phyloP scores from a whole-genome alignment of 2,888 invertebrate genomes.

The Leucoptera coffeella region DNA sequence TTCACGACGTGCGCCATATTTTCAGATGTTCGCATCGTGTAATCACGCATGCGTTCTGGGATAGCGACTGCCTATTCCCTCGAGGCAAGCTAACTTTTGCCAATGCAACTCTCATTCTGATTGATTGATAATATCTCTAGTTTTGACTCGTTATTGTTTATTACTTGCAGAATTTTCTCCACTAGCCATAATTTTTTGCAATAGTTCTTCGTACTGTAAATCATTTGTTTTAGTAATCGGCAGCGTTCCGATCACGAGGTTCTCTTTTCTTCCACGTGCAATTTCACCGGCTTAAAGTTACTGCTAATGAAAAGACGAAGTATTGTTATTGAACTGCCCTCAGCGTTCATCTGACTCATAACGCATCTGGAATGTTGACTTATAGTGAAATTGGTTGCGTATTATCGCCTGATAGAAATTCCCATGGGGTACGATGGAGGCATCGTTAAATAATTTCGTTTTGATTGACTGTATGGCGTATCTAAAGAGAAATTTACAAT shows the following conservation, averaged over 20 bases:
- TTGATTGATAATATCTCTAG: slow-evolving; percentile 28
- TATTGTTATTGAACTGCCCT: slow-evolving; percentile 22
- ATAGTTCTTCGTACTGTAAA: too few relatives aligned
- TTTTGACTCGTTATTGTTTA: slow-evolving; percentile 9
- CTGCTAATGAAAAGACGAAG: slow-evolving; percentile 34
- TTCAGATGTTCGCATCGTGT: slow-evolving; percentile 11
- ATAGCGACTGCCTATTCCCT: too few relatives aligned
- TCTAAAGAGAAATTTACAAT: too few relatives aligned
- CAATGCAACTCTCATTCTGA: slow-evolving; percentile 14
- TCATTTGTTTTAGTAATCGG: too few relatives aligned
- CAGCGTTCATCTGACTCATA: slow-evolving; percentile 12
- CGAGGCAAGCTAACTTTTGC: too few relatives aligned
- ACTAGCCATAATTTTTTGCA: too few relatives aligned
- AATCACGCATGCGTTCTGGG: slow-evolving; percentile 10
- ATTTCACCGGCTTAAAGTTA: slow-evolving; percentile 24
- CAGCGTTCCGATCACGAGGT: slow-evolving; percentile 8
- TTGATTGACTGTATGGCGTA: slow-evolving; percentile 8
- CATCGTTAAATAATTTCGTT: too few relatives aligned
- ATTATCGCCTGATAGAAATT: too few relatives aligned
- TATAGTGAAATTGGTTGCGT: too few relatives aligned
- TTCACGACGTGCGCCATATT: slow-evolving; percentile 20
- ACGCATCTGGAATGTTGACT: slow-evolving; percentile 15
- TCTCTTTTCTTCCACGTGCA: slow-evolving; percentile 11
- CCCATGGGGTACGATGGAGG: too few relatives aligned
- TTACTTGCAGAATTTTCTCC: not conserved